A percentile compares a stretch with the other conserved stretches of the same genome.
Evolutionary conservation across 2,888 invertebrate genomes (phyloP).

Genomic region (Abrostola tripartita): DNA sequence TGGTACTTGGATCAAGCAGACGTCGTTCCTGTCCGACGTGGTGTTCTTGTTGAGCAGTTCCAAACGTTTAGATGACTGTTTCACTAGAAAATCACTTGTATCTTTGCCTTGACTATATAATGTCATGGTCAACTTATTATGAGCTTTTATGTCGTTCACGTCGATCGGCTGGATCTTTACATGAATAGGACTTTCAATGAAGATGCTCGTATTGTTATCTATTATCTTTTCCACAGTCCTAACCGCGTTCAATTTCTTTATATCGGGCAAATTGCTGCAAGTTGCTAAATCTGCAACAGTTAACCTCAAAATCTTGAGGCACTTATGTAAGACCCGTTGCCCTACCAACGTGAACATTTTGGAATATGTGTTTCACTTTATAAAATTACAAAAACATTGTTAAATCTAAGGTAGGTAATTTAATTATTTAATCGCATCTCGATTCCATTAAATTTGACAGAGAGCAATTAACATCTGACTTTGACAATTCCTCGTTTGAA

Average conservation of each 20-base stretch:
- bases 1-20: conserved; percentile 84
- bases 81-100: conserved; percentile 82
- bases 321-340: conserved; percentile 81
- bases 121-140: conserved; percentile 83
- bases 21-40: conserved; percentile 78
- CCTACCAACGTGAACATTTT: conserved; percentile 79
- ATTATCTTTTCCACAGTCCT: conserved; percentile 85
- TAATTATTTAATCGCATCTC: conserved; percentile 62
- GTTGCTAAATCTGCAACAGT: conserved; percentile 71
- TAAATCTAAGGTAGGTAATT: conserved; percentile 60
- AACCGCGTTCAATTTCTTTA: conserved; percentile 81
- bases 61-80: conserved; percentile 82
- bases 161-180: conserved; percentile 85
- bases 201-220: conserved; percentile 82
- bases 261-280: conserved; percentile 76
- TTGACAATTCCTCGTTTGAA: conserved; percentile 72
- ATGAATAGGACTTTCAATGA: conserved; percentile 86
- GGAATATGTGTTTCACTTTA: conserved; percentile 41
- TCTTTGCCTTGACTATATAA: conserved; percentile 83
- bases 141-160: conserved; percentile 79
- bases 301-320: conserved; percentile 87
- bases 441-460: conserved; percentile 61
- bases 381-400: conserved; percentile 62
- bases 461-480: conserved; percentile 68
- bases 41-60: conserved; percentile 83